A percentile compares a stretch with the other conserved stretches of the same genome.
phyloP scores from a whole-genome alignment of 2,113 vertebrate species.

The Megaceryle maxima region DNA sequence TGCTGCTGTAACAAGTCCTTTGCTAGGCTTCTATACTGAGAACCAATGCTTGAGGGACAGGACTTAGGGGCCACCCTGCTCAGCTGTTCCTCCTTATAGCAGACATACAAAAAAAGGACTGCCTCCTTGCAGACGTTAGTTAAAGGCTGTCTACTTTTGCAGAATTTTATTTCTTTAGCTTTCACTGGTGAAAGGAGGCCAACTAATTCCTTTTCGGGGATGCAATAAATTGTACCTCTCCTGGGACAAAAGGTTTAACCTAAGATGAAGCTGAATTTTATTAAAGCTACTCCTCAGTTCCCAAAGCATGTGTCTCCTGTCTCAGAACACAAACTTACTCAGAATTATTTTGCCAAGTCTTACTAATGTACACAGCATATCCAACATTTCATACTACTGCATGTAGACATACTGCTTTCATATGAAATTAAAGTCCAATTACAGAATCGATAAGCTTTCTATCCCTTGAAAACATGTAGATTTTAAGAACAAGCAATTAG shows the following conservation, averaged over 20 bases:
- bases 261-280: neutral
- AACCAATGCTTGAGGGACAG: neutral
- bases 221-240: neutral
- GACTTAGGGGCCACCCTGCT: neutral
- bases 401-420: neutral
- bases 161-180: neutral
- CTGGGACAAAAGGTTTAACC: neutral
- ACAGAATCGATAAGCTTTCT: neutral
- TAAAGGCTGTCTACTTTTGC: neutral
- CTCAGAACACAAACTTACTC: neutral
- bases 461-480: neutral
- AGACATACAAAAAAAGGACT: accelerated
- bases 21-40: neutral
- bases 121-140: neutral
- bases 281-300: neutral
- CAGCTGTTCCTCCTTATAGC: neutral
- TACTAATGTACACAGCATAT: neutral
- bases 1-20: neutral
- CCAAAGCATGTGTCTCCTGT: neutral
- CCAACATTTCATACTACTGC: neutral
- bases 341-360: neutral
- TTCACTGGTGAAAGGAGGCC: neutral
- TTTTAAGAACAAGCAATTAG: neutral
- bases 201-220: neutral
- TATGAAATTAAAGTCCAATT: neutral